Conservation (phyloP, 2,888 invertebrate species). For the Pedicia rivosa region DNA sequence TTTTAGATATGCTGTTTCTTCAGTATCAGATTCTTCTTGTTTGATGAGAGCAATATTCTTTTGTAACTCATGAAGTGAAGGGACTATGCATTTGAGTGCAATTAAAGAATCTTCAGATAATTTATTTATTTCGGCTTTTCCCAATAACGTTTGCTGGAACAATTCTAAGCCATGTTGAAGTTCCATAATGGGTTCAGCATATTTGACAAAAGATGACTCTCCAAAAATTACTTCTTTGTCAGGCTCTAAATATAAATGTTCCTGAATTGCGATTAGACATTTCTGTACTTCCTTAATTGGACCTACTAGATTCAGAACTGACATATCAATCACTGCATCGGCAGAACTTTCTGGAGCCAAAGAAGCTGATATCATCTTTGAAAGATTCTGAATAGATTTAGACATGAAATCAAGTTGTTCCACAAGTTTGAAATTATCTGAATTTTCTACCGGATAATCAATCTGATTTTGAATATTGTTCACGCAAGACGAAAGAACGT, state of each 20-base stretch:
- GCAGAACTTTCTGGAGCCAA: too few relatives aligned
- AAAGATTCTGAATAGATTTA: too few relatives aligned
- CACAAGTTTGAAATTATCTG: too few relatives aligned
- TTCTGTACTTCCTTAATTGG: constrained; percentile 21
- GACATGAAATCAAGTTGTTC: too few relatives aligned
- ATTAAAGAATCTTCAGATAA: constrained; percentile 1
- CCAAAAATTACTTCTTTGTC: constrained; percentile 26
- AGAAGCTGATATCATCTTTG: too few relatives aligned
- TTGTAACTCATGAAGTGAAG: constrained; percentile 15
- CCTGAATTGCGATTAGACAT: constrained; percentile 26
- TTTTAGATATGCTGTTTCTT: constrained; percentile 4
- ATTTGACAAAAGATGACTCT: constrained; percentile 27
- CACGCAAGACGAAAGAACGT: too few relatives aligned
- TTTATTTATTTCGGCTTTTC: too few relatives aligned
- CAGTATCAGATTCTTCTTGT: constrained; percentile 14
- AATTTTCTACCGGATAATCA: too few relatives aligned
- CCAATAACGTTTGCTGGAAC: constrained; percentile 6
- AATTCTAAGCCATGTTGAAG: constrained; percentile 12
- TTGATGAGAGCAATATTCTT: constrained; percentile 18
- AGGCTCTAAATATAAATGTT: constrained; percentile 24
- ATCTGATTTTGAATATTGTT: too few relatives aligned
- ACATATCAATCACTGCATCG: too few relatives aligned
- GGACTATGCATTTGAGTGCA: constrained; percentile 10
- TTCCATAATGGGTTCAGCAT: constrained; percentile 28
- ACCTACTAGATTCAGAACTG: constrained; percentile 9